A percentile compares a stretch with the other conserved stretches of the same genome.
Evolutionary conservation across 2,113 vertebrate species (phyloP).

Genomic region (Spea multiplicata): DNA sequence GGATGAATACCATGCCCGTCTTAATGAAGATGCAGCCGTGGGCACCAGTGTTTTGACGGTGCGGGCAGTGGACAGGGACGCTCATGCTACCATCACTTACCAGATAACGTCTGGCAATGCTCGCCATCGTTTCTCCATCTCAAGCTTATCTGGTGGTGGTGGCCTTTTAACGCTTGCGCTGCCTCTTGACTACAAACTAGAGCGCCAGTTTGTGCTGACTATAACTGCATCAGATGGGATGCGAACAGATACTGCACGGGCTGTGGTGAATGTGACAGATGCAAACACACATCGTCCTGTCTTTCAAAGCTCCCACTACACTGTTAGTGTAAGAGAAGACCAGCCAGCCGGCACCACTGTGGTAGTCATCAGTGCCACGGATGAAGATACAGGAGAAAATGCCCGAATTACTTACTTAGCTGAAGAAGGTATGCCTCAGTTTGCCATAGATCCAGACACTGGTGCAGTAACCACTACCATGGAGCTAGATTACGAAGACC

Average conservation of each 20-base stretch:
- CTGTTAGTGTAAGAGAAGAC: constrained; percentile 88
- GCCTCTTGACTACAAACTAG: constrained; percentile 93
- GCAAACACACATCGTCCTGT: constrained; percentile 95
- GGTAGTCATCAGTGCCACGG: constrained; percentile 90
- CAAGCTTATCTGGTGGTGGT: constrained; percentile 83
- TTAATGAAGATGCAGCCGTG: constrained; percentile 89
- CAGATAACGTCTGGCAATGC: constrained; percentile 95
- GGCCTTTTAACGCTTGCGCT: constrained; percentile 87
- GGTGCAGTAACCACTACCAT: constrained; percentile 90
- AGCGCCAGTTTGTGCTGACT: constrained; percentile 86
- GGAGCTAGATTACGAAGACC: constrained; percentile 94
- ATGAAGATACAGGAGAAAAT: constrained; percentile 92
- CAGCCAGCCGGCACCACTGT: constrained; percentile 81
- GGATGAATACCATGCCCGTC: constrained; percentile 77
- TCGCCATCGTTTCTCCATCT: constrained; percentile 94
- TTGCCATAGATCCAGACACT: constrained; percentile 78
- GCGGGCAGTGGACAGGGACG: constrained; percentile 86
- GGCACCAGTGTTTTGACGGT: constrained; percentile 91
- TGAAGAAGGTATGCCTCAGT: constrained; percentile 98
- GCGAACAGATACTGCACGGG: constrained; percentile 79
- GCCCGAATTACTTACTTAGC: constrained; percentile 92
- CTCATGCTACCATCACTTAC: constrained; percentile 91
- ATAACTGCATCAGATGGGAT: constrained; percentile 87
- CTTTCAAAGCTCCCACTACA: constrained; percentile 97
- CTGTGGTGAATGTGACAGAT: constrained; percentile 88